Evolutionary conservation across 2,113 vertebrate genomes (phyloP), one percentile per base, ranked within the genome.

Genomic region (Ictalurus furcatus): DNA sequence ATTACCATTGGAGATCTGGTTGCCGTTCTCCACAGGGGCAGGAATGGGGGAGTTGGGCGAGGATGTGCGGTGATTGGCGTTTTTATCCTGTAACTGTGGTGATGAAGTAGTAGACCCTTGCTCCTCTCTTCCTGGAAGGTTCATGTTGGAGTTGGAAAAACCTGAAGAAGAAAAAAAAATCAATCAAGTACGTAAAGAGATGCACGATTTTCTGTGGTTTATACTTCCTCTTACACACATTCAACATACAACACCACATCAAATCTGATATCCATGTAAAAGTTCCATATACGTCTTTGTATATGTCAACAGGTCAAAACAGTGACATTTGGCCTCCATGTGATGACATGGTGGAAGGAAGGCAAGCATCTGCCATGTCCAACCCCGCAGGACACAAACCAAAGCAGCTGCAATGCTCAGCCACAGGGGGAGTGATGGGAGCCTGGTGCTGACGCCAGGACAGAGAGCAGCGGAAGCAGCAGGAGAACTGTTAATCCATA

Each of bases 1-100:
- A 34, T 96, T 96, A 99, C 98, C 98, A 17, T 97, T 98, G 71
- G 97, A 96, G 90, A 98, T 92, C 54, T 97, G 95, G 95, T 99
- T 99, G 93, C 98, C 98, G 76, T 99, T 99, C 94, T 99, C 98
- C 44, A 97, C 80, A n/a, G 97, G 90, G 40, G 95, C 87, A 6
- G 95, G 95, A 90, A 93, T 95, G 8, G 95, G 92, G 92, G 93
- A 91, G 95, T 94, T 94, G 94, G 96, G 95, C 61, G 94, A 93
- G 40, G 94, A 93, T 37, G 93, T 94, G 90, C 95, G 97, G 93
- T 96, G 97, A 94, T 99, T 99, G 92, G 98, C 98, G 69, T 99
- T 99, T 94, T 96, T 97, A 92, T 99, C 98, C 93, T 97, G 97
- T 0, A 96, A 94, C 92, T 97, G 97, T 13, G 96, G 93, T 76